phyloP scores from a whole-genome alignment of 2,888 invertebrate genomes.

The Hedychridium roseum region DNA sequence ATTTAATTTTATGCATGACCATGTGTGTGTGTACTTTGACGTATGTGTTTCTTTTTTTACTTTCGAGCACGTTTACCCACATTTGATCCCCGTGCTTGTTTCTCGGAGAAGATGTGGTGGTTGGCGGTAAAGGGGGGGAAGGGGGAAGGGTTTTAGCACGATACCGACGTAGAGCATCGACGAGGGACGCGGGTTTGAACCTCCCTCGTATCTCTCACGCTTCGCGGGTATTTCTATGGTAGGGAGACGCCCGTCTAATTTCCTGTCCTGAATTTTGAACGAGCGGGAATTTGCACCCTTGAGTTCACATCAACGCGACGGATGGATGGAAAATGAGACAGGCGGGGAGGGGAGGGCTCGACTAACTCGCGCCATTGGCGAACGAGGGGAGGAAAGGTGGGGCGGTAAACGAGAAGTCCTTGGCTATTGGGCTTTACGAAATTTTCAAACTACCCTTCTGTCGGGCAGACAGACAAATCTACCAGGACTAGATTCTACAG shows the following conservation, averaged over 20 bases:
- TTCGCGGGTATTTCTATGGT: conserved; percentile 60
- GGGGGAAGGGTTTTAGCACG: conserved; percentile 24
- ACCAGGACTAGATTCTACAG: too few species aligned
- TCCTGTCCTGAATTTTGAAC: conserved; percentile 63
- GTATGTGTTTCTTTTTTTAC: too few species aligned
- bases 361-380: too few species aligned
- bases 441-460: too few species aligned
- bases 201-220: conserved; percentile 59
- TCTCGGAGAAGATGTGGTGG: conserved; percentile 24
- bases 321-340: conserved; percentile 16
- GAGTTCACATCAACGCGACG: conserved; percentile 53
- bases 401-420: too few species aligned
- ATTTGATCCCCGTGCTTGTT: too few species aligned
- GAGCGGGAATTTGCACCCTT: conserved; percentile 60
- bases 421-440: too few species aligned
- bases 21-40: too few species aligned
- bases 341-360: conserved; percentile 9
- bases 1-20: too few species aligned
- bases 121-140: conserved; percentile 11
- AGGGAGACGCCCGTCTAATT: conserved; percentile 60
- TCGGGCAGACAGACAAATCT: too few species aligned
- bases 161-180: conserved; percentile 20
- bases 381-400: too few species aligned
- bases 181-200: conserved; percentile 15
- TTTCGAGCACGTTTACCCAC: too few species aligned